Percentiles rank a stretch among this genome's conserved stretches.
These are phyloP conservation scores for Sinocyclocheilus grahami DNA, from an alignment of 2,113 vertebrate genomes.

Conservation along the genomic window DNA sequence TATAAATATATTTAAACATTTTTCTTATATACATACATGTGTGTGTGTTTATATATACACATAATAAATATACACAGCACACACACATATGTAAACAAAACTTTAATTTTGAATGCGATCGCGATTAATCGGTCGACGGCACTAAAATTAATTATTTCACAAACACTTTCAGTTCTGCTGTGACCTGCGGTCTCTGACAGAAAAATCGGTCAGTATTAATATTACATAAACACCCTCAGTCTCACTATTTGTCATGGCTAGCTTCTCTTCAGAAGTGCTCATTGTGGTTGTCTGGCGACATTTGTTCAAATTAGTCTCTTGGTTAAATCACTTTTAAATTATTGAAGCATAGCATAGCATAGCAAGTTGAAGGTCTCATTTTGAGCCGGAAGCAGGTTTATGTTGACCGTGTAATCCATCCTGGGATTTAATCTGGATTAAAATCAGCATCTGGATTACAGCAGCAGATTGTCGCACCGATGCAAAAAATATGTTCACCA, in stretches of 20 bases:
- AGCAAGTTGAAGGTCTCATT: neutral
- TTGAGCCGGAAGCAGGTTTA: neutral
- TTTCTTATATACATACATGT: no score
- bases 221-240: neutral
- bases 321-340: neutral
- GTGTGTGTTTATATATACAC: no score
- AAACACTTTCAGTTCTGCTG: neutral
- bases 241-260: neutral
- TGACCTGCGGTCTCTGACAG: neutral
- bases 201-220: neutral
- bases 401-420: neutral
- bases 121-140: no score
- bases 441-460: neutral
- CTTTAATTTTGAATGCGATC: no score
- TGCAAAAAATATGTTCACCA: slow-evolving; percentile 1
- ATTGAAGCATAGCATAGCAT: neutral
- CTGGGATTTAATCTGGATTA: slow-evolving; percentile 29
- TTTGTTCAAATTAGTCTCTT: neutral
- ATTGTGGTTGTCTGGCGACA: neutral
- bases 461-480: neutral
- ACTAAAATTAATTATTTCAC: neutral
- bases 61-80: no score
- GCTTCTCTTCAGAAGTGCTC: neutral
- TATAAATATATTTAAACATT: no score
- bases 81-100: no score